These are phyloP conservation scores for Gymnocypris eckloni DNA, from an alignment of 2,797 vertebrate genomes.

Conservation along the genomic window DNA sequence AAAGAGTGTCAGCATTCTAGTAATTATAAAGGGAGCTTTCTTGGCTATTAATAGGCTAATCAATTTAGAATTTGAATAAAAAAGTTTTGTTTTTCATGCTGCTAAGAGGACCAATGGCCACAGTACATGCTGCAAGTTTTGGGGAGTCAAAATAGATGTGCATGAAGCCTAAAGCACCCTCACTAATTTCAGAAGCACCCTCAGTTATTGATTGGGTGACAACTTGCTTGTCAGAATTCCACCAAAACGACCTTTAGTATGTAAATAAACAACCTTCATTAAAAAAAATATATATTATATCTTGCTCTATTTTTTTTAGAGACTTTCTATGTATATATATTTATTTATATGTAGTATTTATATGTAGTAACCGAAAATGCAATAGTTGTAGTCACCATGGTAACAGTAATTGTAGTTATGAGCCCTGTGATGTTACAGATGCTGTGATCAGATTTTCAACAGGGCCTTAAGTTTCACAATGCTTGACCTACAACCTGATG, in stretches of 20 bases:
- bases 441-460: conserved; percentile 14
- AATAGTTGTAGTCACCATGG: conserved; percentile 63
- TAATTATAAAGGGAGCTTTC: too few species aligned
- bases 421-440: conserved; percentile 34
- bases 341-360: too few species aligned
- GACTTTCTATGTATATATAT: not conserved
- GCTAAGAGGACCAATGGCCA: too few species aligned
- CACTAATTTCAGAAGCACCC: too few species aligned
- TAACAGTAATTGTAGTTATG: conserved; percentile 50
- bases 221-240: not conserved
- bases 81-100: too few species aligned
- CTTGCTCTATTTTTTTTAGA: conserved; percentile 11
- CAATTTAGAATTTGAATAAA: too few species aligned
- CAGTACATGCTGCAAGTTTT: too few species aligned
- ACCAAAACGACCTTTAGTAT: not conserved
- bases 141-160: too few species aligned
- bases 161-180: too few species aligned
- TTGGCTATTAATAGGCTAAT: too few species aligned
- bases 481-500: conserved; percentile 14
- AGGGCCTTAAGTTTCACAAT: conserved; percentile 19
- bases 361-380: conserved; percentile 41
- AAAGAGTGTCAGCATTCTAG: too few species aligned
- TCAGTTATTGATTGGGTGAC: not conserved
- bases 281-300: not conserved
- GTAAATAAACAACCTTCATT: not conserved